Conservation (phyloP, 2,113 vertebrate species). For the Forbesichthys agassizii region DNA sequence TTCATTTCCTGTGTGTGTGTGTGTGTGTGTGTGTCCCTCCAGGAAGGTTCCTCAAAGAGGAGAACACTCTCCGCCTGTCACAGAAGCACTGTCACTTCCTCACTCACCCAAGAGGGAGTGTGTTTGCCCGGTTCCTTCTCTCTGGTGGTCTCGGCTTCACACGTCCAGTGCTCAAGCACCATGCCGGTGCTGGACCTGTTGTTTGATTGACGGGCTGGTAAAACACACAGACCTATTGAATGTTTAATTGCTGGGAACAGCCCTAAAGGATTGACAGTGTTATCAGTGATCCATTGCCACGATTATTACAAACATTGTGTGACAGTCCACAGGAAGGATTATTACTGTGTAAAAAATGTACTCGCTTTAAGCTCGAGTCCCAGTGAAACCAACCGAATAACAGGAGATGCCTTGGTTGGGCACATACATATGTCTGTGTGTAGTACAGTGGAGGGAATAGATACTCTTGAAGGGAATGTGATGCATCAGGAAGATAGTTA, state of each 20-base stretch:
- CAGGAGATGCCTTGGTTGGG: too few relatives aligned
- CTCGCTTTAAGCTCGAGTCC: too few relatives aligned
- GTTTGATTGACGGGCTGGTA: conserved; percentile 1
- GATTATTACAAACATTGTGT: background rate
- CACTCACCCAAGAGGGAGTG: conserved; percentile 54
- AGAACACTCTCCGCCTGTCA: conserved; percentile 59
- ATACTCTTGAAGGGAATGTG: too few relatives aligned
- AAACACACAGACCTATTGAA: background rate
- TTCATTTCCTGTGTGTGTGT: conserved; percentile 13
- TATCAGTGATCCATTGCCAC: background rate
- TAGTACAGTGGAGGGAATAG: too few relatives aligned
- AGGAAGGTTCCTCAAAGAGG: conserved; percentile 52
- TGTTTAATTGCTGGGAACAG: background rate
- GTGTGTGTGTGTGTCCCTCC: conserved; percentile 46
- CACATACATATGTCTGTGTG: too few relatives aligned
- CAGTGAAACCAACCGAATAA: too few relatives aligned
- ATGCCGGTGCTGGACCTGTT: conserved; percentile 2
- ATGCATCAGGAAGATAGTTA: too few relatives aligned
- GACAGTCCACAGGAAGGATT: too few relatives aligned
- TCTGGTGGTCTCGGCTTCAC: conserved; percentile 23
- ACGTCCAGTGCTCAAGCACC: conserved; percentile 9
- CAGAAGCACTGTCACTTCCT: conserved; percentile 65
- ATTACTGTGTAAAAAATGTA: too few relatives aligned
- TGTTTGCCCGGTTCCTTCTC: conserved; percentile 38
- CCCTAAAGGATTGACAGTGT: background rate